These are phyloP conservation scores for Cyanocitta stelleri DNA, from an alignment of 2,113 vertebrate genomes.

Conservation along the genomic window DNA sequence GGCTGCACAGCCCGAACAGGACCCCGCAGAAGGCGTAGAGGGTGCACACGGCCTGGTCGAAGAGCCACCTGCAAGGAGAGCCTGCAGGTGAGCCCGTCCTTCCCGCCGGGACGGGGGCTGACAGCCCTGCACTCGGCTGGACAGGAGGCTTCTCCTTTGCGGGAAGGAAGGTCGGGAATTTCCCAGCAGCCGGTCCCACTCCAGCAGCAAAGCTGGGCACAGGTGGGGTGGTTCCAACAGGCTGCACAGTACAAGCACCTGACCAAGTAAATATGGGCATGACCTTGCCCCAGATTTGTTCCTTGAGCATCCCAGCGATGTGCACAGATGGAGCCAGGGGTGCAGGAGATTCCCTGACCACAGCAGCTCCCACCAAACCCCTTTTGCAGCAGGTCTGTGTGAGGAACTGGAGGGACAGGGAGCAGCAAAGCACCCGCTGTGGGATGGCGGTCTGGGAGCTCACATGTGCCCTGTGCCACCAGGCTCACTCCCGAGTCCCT, in stretches of 20 bases:
- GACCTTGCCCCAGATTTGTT: rapidly evolving
- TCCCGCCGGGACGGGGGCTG: too few species aligned
- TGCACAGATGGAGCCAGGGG: not conserved
- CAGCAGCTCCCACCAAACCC: not conserved
- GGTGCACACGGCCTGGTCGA: conserved; percentile 63
- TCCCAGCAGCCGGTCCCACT: not conserved
- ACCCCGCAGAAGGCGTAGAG: conserved; percentile 83
- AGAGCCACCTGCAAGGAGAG: conserved; percentile 78
- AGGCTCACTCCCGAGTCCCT: not conserved
- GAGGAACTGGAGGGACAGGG: not conserved
- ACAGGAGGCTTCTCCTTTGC: rapidly evolving
- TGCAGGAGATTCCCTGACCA: not conserved
- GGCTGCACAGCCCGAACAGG: conserved; percentile 83
- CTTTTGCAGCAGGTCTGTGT: not conserved
- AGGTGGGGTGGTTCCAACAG: rapidly evolving
- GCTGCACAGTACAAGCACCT: not conserved
- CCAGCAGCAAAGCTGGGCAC: not conserved
- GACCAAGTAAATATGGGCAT: rapidly evolving
- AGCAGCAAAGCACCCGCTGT: not conserved
- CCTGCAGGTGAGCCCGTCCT: not conserved
- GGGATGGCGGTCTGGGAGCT: not conserved
- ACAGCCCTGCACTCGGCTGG: not conserved
- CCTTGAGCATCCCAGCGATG: not conserved
- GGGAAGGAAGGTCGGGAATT: not conserved
- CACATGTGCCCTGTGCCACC: not conserved